Evolutionary conservation across 2,797 vertebrate species (phyloP).

Genomic region (Pagetopsis macropterus): DNA sequence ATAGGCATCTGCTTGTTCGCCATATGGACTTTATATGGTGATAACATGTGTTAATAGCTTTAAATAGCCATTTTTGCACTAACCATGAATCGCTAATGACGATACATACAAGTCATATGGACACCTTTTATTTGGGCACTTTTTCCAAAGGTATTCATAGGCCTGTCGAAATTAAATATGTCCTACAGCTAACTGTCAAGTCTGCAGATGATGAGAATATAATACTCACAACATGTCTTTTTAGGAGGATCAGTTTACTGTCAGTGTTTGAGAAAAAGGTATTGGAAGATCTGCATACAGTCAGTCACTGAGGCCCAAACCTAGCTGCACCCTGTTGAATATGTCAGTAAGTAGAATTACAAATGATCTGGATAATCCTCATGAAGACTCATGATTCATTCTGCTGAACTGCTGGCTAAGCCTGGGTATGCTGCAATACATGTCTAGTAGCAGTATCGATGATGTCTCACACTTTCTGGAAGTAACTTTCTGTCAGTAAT

Average conservation of each 20-base stretch:
- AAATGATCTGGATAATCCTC: background rate
- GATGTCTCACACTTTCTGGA: background rate
- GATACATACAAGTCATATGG: background rate
- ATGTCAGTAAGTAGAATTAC: background rate
- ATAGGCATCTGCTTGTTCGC: too few species aligned
- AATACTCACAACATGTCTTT: too few species aligned
- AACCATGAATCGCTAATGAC: background rate
- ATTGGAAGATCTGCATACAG: background rate
- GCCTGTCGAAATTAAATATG: background rate
- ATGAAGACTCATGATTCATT: background rate
- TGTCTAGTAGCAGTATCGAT: background rate
- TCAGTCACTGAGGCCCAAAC: too few species aligned
- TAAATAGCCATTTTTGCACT: too few species aligned
- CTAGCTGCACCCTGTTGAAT: conserved; percentile 2
- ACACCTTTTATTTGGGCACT: background rate
- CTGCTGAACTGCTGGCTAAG: background rate
- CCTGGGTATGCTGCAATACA: background rate
- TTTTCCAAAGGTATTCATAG: background rate
- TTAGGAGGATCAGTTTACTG: background rate
- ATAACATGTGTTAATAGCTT: too few species aligned
- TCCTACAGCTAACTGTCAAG: background rate
- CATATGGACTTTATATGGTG: too few species aligned
- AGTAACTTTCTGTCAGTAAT: background rate
- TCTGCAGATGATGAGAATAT: background rate
- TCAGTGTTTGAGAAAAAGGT: too few species aligned